A percentile compares a stretch with the other conserved stretches of the same genome.
phyloP scores from a whole-genome alignment of 1,140 invertebrate genomes.

The Drosophila pandora region DNA sequence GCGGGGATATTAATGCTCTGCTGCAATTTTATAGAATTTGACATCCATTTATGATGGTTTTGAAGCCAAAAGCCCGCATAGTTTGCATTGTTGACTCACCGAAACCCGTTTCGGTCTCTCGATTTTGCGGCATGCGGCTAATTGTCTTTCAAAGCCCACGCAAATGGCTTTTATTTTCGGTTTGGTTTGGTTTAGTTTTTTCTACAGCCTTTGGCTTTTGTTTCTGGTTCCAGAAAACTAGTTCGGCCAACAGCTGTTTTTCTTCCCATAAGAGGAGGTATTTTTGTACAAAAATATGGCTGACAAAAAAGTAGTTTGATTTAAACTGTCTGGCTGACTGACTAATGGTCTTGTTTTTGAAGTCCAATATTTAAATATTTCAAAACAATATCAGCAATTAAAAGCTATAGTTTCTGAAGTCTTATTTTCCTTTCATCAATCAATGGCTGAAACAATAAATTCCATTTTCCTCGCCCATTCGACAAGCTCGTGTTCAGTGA shows the following conservation, averaged over 20 bases:
- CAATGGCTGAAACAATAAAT: conserved; percentile 20
- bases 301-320: conserved; percentile 1
- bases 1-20: conserved; percentile 26
- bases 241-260: conserved; percentile 46
- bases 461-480: conserved; percentile 2
- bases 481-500: conserved; percentile 30
- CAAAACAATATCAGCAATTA: background rate
- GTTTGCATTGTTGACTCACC: conserved; percentile 59
- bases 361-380: background rate
- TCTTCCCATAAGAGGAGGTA: conserved; percentile 33
- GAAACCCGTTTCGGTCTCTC: conserved; percentile 63
- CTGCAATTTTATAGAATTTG: conserved; percentile 6
- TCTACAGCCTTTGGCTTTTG: background rate
- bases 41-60: conserved; percentile 22
- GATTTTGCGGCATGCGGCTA: conserved; percentile 74
- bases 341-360: conserved; percentile 37
- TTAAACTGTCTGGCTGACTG: conserved; percentile 10
- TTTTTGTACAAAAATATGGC: background rate
- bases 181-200: conserved; percentile 17
- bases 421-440: conserved; percentile 25
- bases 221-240: conserved; percentile 35
- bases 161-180: conserved; percentile 39
- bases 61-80: conserved; percentile 39
- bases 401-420: background rate
- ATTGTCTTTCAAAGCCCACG: conserved; percentile 76